Base-by-base conservation (phyloP, 2,888 invertebrate genomes). In the Anthrax anthrax region DNA sequence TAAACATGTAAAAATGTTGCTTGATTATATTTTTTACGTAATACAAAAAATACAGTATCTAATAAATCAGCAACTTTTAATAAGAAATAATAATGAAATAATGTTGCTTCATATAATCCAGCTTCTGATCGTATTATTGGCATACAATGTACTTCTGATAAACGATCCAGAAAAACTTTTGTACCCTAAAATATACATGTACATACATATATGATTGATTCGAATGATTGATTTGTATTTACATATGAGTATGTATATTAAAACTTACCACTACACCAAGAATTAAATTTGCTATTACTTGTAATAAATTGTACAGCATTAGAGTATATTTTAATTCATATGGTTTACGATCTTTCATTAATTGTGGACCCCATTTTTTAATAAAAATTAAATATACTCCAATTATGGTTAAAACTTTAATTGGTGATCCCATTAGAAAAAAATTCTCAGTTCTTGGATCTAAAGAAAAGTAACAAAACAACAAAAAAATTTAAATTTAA, bases 21-120 rank as follows among this genome's bases (percentile, higher is more conserved):
- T 64, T 84, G 84, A 18, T 72, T 72, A 48, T 75, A 70, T 58
- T 77, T 81, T 63, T 81, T 82, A 51, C 82, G 71, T 51, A 84
- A 60, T n/a, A 81, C 64, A 57, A 84, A 83, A 63, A 84, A 80
- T 19, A 76, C 60, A 0, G 84, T 84, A 62, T 84, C 84, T 1
- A 73, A 53, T 5, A 83, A 64, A 60, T 84, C 84, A 16, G 72
- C 43, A 5, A 78, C 57, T 65, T 83, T 84, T 6, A 82, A 55
- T 3, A 78, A 56, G 27, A 75, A 60, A 4, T 76, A 72, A 13
- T 46, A 41, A 40, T 51, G 8, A 8, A 32, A 32, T 32, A 32
- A 32, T 32, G 8, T 32, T 32, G 29, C 29, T 32, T 32, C 29
- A 1, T 1, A 12, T 12, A 12, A 3, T 32, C 29, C 29, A 32